Evolutionary conservation across 2,113 vertebrate genomes (phyloP), one percentile per base, ranked within the genome.

Genomic region (Nibea albiflora): DNA sequence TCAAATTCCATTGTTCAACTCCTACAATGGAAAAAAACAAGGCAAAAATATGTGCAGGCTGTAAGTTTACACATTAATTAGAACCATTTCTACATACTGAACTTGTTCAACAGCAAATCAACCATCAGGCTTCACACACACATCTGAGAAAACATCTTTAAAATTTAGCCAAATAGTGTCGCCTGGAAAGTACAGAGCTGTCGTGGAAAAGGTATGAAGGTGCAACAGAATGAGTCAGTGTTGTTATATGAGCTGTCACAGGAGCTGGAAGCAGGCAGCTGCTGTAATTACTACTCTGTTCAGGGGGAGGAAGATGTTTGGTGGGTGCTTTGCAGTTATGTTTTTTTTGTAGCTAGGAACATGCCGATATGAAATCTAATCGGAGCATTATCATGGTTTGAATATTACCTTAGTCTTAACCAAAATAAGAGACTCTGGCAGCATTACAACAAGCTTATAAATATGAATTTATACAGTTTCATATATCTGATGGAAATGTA

Each of bases 351-450:
- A 54, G 70, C 35, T 20, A 78, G 28, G n/a, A 22, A 42, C n/a
- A 53, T 53, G 56, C 65, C 22, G 22, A 28, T 44, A 46, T 22
- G 57, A 78, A 69, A 28, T 52, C 65, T 69, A 39, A 39, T 61
- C 60, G 10, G 5, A 42, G 64, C 58, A 52, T 28, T 8, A 28
- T 67, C 11, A 9, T 49, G 20, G 63, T 67, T 17, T 19, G 5
- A 58, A 26, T n/a, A n/a, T n/a, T 61, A 61, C 46, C 56, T 20
- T 8, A 60, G 1, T 58, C 46, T 11, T 20, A 11, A 39, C 28
- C 31, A n/a, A 20, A 39, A 5, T 20, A n/a, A 39, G 19, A 54
- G 53, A 24, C 22, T 0, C 11, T 24, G n/a, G 50, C 19, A 53
- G 20, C 2, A 22, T 54, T 54, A 4, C 22, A 54, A 12, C n/a